Base-by-base conservation (phyloP, 2,113 vertebrate genomes). In the Toxotes chatareus region DNA sequence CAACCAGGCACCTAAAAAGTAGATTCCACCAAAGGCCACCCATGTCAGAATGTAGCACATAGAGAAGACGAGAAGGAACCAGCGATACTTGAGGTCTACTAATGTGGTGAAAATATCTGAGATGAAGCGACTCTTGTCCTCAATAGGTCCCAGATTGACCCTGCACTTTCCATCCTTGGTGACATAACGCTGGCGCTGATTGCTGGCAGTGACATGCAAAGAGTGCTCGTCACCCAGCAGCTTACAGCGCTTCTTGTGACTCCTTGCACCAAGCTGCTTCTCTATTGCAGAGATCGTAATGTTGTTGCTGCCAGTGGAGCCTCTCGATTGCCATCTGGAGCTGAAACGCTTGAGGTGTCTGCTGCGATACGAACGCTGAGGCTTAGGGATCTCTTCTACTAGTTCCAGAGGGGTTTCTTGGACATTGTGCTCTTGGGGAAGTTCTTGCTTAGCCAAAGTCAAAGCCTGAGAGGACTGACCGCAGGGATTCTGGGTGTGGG, bases 21-120 rank as follows among this genome's bases (percentile, higher is more conserved):
- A 97, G 76, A 97, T 81, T 27, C 67, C 78, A 14, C 92, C 96
- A 4, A 97, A 97, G 21, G 80, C 85, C 72, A 97, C 73, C 96
- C 96, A 97, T 5, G 96, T 97, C 61, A 94, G 16, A 0, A 96
- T 78, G 82, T 97, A 97, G 87, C 96, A 96, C 93, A 95, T 94
- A 84, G 94, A 95, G 91, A 97, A 97, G 65, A 96, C 87, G 0
- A 96, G 95, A 73, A 97, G 96, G 89, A 97, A 96, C 96, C 96
- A 96, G 79, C 95, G 93, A 72, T 94, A 97, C 86, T 96, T 96
- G 82, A 97, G 95, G 86, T 97, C 96, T 64, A 97, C 95, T 0
- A 97, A 79, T 21, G 96, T 96, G 84, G 96, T 97, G 89, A 97
- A 97, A 75, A 96, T 96, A 69, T 97, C 96, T 0, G 95, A 96